Evolutionary conservation across 2,888 invertebrate genomes (phyloP).

Genomic region (Gerosis bhagava): DNA sequence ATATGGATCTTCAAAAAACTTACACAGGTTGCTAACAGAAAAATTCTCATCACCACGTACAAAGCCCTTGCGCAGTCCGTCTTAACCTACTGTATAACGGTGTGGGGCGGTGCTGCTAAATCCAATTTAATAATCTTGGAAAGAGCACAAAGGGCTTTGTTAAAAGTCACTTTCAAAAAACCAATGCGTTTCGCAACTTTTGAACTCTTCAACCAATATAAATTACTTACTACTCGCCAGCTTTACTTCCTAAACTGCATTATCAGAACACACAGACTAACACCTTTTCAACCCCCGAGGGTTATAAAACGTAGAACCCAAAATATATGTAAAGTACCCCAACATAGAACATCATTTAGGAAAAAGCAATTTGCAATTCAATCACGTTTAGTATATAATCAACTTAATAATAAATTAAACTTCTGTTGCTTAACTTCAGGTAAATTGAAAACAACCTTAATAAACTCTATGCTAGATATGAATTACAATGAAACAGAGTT

Average conservation of each 20-base stretch:
- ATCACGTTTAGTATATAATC: not conserved
- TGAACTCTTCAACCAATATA: not conserved
- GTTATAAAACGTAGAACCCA: slow-evolving; percentile 6
- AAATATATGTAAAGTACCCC: slow-evolving; percentile 1
- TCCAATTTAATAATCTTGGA: not conserved
- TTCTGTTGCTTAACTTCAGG: too few species aligned
- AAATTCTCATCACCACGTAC: not conserved
- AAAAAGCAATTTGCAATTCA: not conserved
- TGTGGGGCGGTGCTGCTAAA: slow-evolving; percentile 2
- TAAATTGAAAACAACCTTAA: too few species aligned
- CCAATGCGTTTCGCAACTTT: not conserved
- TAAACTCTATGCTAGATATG: too few species aligned
- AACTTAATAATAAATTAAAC: slow-evolving; percentile 1
- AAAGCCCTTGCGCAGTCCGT: slow-evolving; percentile 5
- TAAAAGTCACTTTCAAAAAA: not conserved
- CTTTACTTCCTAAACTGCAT: not conserved
- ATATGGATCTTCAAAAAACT: slow-evolving; percentile 19
- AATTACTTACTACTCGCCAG: not conserved
- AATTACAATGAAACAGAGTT: too few species aligned
- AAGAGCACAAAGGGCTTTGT: not conserved
- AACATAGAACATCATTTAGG: slow-evolving; percentile 3
- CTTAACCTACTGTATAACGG: not conserved
- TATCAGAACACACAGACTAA: not conserved
- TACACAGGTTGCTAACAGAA: not conserved
- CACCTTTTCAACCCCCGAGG: not conserved